Conservation (phyloP, 1,140 invertebrate genomes). For the Heliconius hewitsoni region DNA sequence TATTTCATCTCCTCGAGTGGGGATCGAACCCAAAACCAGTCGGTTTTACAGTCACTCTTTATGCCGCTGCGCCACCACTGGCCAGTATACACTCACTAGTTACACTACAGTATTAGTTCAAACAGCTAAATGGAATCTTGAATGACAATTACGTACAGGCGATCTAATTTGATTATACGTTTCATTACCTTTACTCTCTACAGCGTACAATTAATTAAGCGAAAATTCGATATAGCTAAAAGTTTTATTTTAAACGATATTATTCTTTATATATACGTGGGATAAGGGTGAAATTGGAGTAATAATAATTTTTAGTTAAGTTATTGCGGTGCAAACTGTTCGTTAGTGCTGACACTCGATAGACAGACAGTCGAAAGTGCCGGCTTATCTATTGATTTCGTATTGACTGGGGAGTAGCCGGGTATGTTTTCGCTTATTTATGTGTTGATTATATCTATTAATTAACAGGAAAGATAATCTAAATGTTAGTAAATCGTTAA, state of each 20-base stretch:
- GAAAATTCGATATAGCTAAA: slow-evolving; percentile 10
- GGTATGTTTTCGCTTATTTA: slow-evolving; percentile 30
- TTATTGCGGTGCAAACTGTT: slow-evolving; percentile 25
- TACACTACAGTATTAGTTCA: background rate
- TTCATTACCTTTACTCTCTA: slow-evolving; percentile 28
- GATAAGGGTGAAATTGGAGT: slow-evolving; percentile 3
- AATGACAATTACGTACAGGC: background rate
- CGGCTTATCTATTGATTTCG: slow-evolving; percentile 31
- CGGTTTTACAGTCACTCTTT: too few species aligned
- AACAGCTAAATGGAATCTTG: background rate
- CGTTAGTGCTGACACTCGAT: slow-evolving; percentile 36
- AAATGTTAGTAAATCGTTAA: background rate
- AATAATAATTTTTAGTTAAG: slow-evolving; percentile 19
- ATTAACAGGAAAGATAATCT: slow-evolving; percentile 3
- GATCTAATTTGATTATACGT: slow-evolving; percentile 33
- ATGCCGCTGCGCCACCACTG: too few species aligned
- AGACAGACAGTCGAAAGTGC: slow-evolving; percentile 38
- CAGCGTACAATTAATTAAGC: slow-evolving; percentile 26
- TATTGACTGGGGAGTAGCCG: slow-evolving; percentile 16
- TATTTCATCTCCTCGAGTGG: too few species aligned
- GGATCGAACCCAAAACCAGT: too few species aligned
- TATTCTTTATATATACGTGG: background rate
- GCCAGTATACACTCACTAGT: too few species aligned
- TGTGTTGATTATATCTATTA: slow-evolving; percentile 23
- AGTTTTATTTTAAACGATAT: slow-evolving; percentile 8